phyloP scores from a whole-genome alignment of 2,113 vertebrate genomes.

The Catagonus wagneri region DNA sequence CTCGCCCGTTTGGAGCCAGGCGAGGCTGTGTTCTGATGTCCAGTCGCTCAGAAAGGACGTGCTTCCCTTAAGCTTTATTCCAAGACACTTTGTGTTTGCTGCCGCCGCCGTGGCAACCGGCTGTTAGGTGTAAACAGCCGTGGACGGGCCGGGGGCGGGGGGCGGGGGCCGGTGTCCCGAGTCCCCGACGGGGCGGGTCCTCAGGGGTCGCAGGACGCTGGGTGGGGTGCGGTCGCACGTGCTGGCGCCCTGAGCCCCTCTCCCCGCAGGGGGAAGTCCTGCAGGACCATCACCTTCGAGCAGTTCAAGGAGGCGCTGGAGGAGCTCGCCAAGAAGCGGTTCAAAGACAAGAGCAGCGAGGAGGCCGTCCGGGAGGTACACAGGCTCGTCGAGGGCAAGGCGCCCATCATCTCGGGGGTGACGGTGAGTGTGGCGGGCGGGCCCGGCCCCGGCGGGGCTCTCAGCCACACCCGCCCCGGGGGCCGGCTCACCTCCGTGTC shows the following conservation, averaged over 20 bases:
- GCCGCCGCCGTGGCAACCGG: neutral
- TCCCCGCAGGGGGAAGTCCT: constrained; percentile 92
- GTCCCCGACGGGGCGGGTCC: too few relatives aligned
- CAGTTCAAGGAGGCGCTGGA: constrained; percentile 95
- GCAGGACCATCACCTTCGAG: constrained; percentile 95
- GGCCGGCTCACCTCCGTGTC: neutral
- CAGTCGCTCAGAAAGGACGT: neutral
- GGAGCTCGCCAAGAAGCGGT: constrained; percentile 95
- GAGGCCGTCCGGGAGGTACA: constrained; percentile 95
- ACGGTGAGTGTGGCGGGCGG: constrained; percentile 86
- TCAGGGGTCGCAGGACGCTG: too few relatives aligned
- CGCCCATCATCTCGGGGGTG: constrained; percentile 94
- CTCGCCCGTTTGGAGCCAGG: neutral
- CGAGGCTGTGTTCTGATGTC: neutral
- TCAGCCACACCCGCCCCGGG: too few relatives aligned
- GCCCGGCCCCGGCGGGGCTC: neutral
- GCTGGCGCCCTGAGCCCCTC: neutral
- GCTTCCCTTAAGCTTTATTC: constrained; percentile 4
- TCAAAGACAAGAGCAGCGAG: constrained; percentile 93
- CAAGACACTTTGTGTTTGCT: neutral
- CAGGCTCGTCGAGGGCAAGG: constrained; percentile 94
- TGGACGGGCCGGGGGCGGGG: neutral
- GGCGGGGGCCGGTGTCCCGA: neutral
- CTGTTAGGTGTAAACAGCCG: neutral
- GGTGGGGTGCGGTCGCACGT: too few relatives aligned